Evolutionary conservation across 2,888 invertebrate genomes (phyloP).

Genomic region (Chymomyza amoena): DNA sequence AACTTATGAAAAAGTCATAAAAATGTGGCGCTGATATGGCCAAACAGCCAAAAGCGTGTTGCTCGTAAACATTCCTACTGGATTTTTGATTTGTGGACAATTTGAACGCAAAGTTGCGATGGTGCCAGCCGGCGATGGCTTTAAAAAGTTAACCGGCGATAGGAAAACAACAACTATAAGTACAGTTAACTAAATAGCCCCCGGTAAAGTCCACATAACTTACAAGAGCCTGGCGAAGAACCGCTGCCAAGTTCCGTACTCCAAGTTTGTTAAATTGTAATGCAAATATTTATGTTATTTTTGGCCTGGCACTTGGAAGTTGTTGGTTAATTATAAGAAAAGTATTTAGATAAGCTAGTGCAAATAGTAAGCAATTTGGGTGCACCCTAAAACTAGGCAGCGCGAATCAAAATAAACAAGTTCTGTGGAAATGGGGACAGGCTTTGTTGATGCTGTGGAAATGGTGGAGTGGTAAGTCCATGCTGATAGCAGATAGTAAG

Average conservation of each 20-base stretch:
- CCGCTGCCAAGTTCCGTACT: slow-evolving; percentile 1
- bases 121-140: not conserved
- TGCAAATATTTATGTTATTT: slow-evolving; percentile 60
- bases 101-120: slow-evolving; percentile 57
- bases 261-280: slow-evolving; percentile 48
- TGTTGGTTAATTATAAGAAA: slow-evolving; percentile 59
- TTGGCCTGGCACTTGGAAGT: slow-evolving; percentile 43
- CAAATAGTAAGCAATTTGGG: slow-evolving; percentile 48
- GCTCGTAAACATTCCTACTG: not conserved
- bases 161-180: slow-evolving; percentile 25
- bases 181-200: slow-evolving; percentile 23
- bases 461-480: too few species aligned
- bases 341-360: slow-evolving; percentile 31
- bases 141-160: not conserved
- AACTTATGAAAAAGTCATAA: slow-evolving; percentile 63
- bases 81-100: slow-evolving; percentile 57
- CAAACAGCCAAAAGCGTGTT: not conserved
- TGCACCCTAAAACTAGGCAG: slow-evolving; percentile 15
- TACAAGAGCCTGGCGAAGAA: slow-evolving; percentile 3
- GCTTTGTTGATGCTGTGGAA: not conserved
- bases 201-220: slow-evolving; percentile 24
- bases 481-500: too few species aligned
- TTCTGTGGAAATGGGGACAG: not conserved
- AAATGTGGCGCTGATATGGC: slow-evolving; percentile 30
- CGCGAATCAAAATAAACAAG: slow-evolving; percentile 41